Evolutionary conservation across 2,113 vertebrate species (phyloP).

Genomic region (Microcebus griseorufus): DNA sequence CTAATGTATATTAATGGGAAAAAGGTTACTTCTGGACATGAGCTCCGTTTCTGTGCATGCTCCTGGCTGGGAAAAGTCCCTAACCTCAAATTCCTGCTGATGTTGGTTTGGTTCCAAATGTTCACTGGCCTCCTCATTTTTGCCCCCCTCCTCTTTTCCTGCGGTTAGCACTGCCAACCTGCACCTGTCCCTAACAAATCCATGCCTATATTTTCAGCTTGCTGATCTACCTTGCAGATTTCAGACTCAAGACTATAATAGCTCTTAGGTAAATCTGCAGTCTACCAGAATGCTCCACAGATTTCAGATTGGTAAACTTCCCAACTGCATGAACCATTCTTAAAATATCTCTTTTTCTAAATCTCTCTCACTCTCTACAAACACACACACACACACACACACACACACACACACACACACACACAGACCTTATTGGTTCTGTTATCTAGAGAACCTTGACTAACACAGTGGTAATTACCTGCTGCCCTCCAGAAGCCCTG

Average conservation of each 20-base stretch:
- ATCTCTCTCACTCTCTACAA: not conserved
- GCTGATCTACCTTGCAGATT: not conserved
- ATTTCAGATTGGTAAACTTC: not conserved
- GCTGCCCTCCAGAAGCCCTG: not conserved
- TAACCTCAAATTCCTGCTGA: too few species aligned
- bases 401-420: not conserved
- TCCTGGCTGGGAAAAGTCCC: too few species aligned
- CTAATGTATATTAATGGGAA: too few species aligned
- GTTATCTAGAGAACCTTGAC: not conserved
- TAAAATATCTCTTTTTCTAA: not conserved
- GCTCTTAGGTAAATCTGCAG: not conserved
- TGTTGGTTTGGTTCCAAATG: too few species aligned
- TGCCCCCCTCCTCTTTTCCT: too few species aligned
- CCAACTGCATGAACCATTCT: not conserved
- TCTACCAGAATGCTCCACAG: not conserved
- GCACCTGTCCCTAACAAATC: too few species aligned
- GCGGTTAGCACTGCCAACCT: too few species aligned
- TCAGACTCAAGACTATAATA: not conserved
- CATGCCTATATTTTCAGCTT: not conserved
- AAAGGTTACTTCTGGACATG: too few species aligned
- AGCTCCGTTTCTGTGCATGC: too few species aligned
- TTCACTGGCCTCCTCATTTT: too few species aligned
- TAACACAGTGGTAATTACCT: not conserved
- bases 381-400: not conserved
- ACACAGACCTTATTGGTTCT: not conserved